Evolutionary conservation across 2,113 vertebrate species (phyloP).

Genomic region (Amphilophus citrinellus): DNA sequence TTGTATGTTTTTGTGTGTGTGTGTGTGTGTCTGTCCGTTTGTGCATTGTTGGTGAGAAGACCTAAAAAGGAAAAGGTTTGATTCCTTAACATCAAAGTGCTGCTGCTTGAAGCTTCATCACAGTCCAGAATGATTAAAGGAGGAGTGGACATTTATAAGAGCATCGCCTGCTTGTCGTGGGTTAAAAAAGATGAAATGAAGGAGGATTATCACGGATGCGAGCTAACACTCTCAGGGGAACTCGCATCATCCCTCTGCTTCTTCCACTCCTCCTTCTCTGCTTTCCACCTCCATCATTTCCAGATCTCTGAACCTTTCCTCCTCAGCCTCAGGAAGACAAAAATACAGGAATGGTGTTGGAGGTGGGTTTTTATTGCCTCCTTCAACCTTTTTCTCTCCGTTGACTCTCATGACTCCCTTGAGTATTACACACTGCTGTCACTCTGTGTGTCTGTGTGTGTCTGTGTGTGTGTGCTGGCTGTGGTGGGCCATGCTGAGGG

Average conservation of each 20-base stretch:
- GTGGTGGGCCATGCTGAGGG: neutral
- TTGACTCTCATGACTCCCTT: slow-evolving; percentile 27
- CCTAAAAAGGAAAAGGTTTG: neutral
- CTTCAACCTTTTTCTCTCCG: neutral
- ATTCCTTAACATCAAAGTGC: slow-evolving; percentile 15
- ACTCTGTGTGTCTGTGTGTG: neutral
- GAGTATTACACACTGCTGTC: neutral
- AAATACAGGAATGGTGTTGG: slow-evolving; percentile 26
- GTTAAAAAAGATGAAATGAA: slow-evolving; percentile 15
- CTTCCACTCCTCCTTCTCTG: neutral
- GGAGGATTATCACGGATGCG: slow-evolving; percentile 14
- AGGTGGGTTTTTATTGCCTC: neutral
- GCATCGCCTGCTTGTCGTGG: neutral
- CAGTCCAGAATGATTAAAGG: slow-evolving; percentile 22
- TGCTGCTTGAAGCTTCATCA: slow-evolving; percentile 10
- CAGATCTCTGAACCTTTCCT: neutral
- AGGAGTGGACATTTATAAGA: slow-evolving; percentile 29
- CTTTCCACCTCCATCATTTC: neutral
- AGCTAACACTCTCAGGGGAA: neutral
- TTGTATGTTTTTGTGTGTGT: slow-evolving; percentile 34
- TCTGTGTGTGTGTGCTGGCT: neutral
- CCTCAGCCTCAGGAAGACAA: slow-evolving; percentile 5
- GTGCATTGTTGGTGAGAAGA: neutral
- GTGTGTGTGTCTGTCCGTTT: neutral
- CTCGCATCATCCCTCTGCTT: slow-evolving; percentile 3